phyloP scores from a whole-genome alignment of 2,113 vertebrate species.

The Edolisoma coerulescens region DNA sequence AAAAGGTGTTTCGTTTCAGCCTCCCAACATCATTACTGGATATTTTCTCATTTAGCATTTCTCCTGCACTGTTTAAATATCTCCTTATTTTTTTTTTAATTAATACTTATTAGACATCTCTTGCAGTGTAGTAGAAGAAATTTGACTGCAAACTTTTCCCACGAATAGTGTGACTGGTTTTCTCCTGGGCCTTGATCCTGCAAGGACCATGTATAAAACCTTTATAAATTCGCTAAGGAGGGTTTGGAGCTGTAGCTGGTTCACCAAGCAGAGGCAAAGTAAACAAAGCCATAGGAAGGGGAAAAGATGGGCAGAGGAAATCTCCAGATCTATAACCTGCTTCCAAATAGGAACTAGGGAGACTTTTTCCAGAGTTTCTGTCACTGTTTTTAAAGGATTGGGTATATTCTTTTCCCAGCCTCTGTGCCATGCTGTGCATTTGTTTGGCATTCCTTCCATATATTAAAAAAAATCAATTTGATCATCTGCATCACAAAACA shows the following conservation, averaged over 20 bases:
- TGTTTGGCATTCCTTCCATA: background rate
- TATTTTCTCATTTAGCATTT: background rate
- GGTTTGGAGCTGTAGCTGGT: background rate
- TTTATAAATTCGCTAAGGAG: background rate
- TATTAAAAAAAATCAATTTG: background rate
- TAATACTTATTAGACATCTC: background rate
- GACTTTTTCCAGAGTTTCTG: background rate
- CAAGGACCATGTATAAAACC: background rate
- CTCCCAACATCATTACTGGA: background rate
- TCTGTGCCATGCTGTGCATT: rapidly evolving
- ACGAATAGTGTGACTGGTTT: background rate
- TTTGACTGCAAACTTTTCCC: background rate
- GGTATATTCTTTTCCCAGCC: background rate
- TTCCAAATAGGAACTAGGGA: background rate
- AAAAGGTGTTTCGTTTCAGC: background rate
- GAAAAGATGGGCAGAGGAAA: background rate
- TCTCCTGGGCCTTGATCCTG: background rate
- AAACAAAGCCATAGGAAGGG: background rate
- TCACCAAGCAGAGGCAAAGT: background rate
- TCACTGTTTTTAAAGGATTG: background rate
- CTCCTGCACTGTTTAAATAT: background rate
- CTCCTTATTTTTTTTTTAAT: background rate
- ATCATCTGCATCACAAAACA: rapidly evolving
- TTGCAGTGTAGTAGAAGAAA: background rate
- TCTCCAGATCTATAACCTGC: background rate